Base-by-base conservation (phyloP, 2,113 vertebrate genomes). In the Columba livia region DNA sequence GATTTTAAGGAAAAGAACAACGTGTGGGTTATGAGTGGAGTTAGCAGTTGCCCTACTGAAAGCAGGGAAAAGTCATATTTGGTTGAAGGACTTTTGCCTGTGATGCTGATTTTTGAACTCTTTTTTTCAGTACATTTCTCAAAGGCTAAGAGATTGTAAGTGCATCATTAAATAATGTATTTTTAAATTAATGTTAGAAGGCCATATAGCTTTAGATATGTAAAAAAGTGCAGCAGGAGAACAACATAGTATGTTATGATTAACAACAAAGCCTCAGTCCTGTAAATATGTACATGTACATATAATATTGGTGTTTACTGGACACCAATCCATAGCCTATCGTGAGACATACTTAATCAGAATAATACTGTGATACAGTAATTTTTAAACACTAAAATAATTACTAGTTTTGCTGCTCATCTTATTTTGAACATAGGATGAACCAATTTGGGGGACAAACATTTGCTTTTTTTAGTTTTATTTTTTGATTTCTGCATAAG, bases 231-330 rank as follows among this genome's bases (percentile, higher is more conserved):
- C 23, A 70, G 18, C 19, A 61, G 53, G 53, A 79, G n/a, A 61
- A 69, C 28, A 57, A 42, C 12, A 3, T 2, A 42, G 21, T 64
- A 67, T 72, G 2, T 72, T 89, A 28, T 40, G n/a, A 47, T 53
- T 40, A 71, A 16, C 60, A 79, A 23, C 61, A 40, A 78, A 70
- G 24, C 6, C 50, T 18, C 10, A 44, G 9, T 57, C 16, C 54
- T 83, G 7, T 58, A n/a, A 47, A 42, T 64, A 51, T 3, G 3
- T 66, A n/a, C 0, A 0, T 62, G 17, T 7, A 4, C 47, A 26
- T 61, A 36, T 75, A 57, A 48, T 56, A 5, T 25, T 88, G 23
- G 8, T 9, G 18, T 38, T 61, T 83, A 21, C 20, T 73, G 25
- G 14, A 44, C n/a, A 53, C 32, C 31, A 44, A 19, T 13, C 12